Conservation (phyloP, 2,797 vertebrate genomes). For the Oreochromis mossambicus region DNA sequence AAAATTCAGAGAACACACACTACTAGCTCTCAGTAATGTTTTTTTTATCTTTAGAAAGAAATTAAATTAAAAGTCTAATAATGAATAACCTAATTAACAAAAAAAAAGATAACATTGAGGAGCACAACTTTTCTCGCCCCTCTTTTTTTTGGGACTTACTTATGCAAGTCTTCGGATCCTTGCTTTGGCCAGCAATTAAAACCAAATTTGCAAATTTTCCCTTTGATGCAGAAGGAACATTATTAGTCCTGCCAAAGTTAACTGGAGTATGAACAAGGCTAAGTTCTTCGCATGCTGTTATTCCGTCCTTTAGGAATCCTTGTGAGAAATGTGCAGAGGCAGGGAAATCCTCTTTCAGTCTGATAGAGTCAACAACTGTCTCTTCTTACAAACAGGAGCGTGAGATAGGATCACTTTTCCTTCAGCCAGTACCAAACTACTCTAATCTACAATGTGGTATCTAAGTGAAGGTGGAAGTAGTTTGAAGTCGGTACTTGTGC, state of each 20-base stretch:
- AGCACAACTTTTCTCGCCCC: background rate
- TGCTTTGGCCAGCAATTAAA: background rate
- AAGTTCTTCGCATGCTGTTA: background rate
- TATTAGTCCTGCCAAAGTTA: background rate
- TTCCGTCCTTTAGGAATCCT: background rate
- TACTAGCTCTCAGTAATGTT: background rate
- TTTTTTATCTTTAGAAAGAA: background rate
- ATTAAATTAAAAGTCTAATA: background rate
- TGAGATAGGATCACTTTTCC: constrained; percentile 26
- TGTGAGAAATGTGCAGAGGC: constrained; percentile 8
- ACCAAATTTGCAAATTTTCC: background rate
- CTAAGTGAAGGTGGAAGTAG: background rate
- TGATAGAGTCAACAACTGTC: constrained; percentile 33
- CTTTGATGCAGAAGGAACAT: background rate
- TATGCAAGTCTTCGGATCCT: background rate
- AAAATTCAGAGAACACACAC: background rate
- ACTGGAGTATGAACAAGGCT: constrained; percentile 11
- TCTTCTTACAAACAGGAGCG: constrained; percentile 22
- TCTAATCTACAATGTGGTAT: constrained; percentile 6
- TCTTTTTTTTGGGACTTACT: background rate
- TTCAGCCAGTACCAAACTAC: background rate
- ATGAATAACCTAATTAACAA: background rate
- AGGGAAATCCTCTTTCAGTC: constrained; percentile 19
- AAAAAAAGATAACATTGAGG: background rate
- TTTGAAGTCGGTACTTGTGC: background rate